Base-by-base conservation (phyloP, 2,797 vertebrate genomes). In the Myotis daubentonii region DNA sequence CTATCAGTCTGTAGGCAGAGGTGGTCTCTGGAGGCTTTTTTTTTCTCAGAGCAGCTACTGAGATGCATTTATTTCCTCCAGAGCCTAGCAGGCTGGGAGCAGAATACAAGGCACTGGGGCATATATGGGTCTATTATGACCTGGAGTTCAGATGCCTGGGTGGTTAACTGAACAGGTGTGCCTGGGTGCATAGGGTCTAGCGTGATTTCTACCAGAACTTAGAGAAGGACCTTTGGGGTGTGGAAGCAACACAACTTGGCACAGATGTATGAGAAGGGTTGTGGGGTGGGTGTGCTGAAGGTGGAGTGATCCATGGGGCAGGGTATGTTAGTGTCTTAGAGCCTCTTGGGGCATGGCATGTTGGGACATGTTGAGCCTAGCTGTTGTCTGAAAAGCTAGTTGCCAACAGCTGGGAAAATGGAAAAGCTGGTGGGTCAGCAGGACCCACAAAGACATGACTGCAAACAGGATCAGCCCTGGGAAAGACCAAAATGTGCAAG, bases 51-150 rank as follows among this genome's bases (percentile, higher is more conserved):
- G 44, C 86, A 96, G 89, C 89, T 84, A 80, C 41, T 41, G 36
- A 88, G 38, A 25, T 80, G 2, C 78, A 19, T 97, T 97, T 97
- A 97, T 96, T 97, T 95, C 89, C 72, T 93, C 87, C 89, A 47
- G 6, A 87, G 62, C 76, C 81, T 65, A 51, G 79, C 62, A 76
- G 78, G 68, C 93, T 75, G 79, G 78, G 82, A 65, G 75, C 75
- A 91, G 87, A 85, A 76, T 23, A 60, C 23, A 51, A 96, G 95
- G 96, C 96, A 96, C 94, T 78, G 60, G 85, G 78, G 74, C 47
- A 6, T 53, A 6, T 53, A 76, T 15, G 33, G 53, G 55, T 55
- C 94, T 74, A 16, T 62, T 60, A 15, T 1, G n/a, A 82, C 89
- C 86, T 91, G 85, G 92, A 91, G 83, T 91, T 83, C 38, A 57